Percentiles rank a stretch among this genome's conserved stretches.
These are phyloP conservation scores for Smittia sp. DNA, from an alignment of 2,888 invertebrate genomes.

Conservation along the genomic window DNA sequence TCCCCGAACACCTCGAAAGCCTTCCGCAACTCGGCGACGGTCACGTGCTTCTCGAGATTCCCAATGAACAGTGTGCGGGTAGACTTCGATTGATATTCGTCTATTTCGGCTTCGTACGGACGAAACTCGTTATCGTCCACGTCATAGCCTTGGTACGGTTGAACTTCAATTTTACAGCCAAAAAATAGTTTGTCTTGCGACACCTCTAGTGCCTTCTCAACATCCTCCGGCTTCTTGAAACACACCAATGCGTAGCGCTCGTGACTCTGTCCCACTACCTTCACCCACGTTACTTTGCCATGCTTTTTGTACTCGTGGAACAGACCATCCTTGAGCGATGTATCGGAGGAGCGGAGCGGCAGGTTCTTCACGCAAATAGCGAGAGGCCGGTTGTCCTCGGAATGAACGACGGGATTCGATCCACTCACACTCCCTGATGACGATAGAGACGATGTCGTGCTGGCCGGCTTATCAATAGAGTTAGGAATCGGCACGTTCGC, in stretches of 20 bases:
- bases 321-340: conserved; percentile 93
- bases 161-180: conserved; percentile 94
- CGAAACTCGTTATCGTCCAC: conserved; percentile 79
- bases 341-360: conserved; percentile 85
- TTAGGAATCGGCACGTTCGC: conserved; percentile 19
- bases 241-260: conserved; percentile 92
- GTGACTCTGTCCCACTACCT: conserved; percentile 85
- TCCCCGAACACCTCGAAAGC: conserved; percentile 94
- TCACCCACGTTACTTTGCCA: conserved; percentile 94
- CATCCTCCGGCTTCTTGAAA: conserved; percentile 96
- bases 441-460: conserved; percentile 42
- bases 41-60: conserved; percentile 92
- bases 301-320: conserved; percentile 99
- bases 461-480: conserved; percentile 28
- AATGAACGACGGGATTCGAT: conserved; percentile 54
- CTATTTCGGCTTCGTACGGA: conserved; percentile 90
- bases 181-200: conserved; percentile 96
- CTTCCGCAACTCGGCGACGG: conserved; percentile 82
- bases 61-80: conserved; percentile 95
- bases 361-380: conserved; percentile 90
- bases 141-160: conserved; percentile 87
- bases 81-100: conserved; percentile 96
- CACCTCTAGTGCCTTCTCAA: conserved; percentile 91
- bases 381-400: conserved; percentile 66
- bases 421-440: conserved; percentile 42